phyloP scores from a whole-genome alignment of 2,888 invertebrate genomes.

The Aricia artaxerxes region DNA sequence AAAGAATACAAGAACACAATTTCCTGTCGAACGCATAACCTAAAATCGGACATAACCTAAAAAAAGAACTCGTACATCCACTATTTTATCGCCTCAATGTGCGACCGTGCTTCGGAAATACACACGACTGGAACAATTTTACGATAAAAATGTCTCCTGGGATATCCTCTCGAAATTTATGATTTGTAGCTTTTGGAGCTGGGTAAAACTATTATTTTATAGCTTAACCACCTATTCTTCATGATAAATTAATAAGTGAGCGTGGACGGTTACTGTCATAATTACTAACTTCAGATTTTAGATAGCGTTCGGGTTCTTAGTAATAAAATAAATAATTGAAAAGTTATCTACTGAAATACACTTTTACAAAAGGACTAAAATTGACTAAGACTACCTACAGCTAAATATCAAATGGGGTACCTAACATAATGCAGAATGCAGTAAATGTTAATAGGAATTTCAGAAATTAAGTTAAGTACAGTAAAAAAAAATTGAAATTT shows the following conservation, averaged over 20 bases:
- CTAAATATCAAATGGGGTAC: too few species aligned
- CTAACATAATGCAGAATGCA: too few species aligned
- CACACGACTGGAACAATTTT: slow-evolving; percentile 1
- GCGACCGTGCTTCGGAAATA: neutral
- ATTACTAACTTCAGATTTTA: neutral
- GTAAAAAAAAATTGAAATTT: too few species aligned
- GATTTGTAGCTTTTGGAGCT: neutral
- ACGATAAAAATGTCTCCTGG: slow-evolving; percentile 11
- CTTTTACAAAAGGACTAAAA: too few species aligned
- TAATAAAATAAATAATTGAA: too few species aligned
- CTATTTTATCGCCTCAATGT: slow-evolving; percentile 15
- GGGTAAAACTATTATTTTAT: neutral
- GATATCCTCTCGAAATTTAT: neutral
- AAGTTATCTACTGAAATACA: too few species aligned
- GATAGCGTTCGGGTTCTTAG: neutral
- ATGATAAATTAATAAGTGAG: neutral
- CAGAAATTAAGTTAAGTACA: too few species aligned
- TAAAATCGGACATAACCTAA: neutral
- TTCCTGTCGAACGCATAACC: slow-evolving; percentile 12
- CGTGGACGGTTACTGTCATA: neutral
- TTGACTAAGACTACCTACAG: too few species aligned
- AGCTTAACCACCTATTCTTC: neutral
- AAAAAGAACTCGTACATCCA: neutral
- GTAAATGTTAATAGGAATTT: too few species aligned
- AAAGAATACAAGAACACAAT: slow-evolving; percentile 15